Base-by-base conservation (phyloP, 2,113 vertebrate species). In the Clarias batrachus region DNA sequence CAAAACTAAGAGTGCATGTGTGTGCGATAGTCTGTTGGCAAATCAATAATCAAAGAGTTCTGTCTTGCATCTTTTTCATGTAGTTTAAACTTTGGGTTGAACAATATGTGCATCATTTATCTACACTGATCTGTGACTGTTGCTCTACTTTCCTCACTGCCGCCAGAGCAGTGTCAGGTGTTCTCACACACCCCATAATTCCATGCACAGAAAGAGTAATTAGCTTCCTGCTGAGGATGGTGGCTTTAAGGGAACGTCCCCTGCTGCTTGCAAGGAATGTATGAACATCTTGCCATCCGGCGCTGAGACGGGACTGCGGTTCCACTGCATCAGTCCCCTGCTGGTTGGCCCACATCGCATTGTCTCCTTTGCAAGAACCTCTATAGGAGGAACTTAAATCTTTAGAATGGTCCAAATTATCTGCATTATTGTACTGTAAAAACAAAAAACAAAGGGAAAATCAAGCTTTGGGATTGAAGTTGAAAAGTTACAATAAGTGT, bases 221-320 rank as follows among this genome's bases (percentile, higher is more conserved):
- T 88, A 91, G 85, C 81, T 52, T 86, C 89, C 88, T n/a, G 80
- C 86, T 82, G 88, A 33, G 87, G 66, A 68, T 60, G 60, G 82
- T 76, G 85, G 86, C 88, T 90, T 89, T 86, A 80, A 89, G 78
- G 60, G 54, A 62, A 77, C 41, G 30, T 86, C 73, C 77, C 86
- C 81, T 83, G 84, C 86, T 87, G 83, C 37, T 85, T 57, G 33
- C 19, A 82, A n/a, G 73, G 83, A 87, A 66, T 73, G 79, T 70
- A 85, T 57, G 57, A 77, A 77, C 66, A 70, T 66, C 73, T 73
- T 77, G 63, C 63, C 78, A 21, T 74, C 57, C 81, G 66, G 66
- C 85, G 85, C 17, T 82, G 76, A 83, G 33, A 78, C 68, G 63
- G 48, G 78, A 62, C 37, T 63, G 48, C 33, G 19, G 30, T 52